Evolutionary conservation across 2,888 invertebrate genomes (phyloP).

Genomic region (Cerceris rybyensis): DNA sequence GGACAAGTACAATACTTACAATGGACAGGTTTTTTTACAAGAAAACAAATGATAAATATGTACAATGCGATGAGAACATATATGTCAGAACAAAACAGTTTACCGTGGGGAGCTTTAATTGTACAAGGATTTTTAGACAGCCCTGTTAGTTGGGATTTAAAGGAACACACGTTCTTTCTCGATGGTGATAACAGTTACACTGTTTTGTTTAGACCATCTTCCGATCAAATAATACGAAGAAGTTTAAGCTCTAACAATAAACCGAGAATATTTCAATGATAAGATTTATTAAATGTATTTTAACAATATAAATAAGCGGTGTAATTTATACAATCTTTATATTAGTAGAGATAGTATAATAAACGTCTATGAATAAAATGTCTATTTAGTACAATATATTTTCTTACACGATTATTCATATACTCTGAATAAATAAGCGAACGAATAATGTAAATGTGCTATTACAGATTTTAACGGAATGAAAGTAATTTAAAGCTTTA

Average conservation of each 20-base stretch:
- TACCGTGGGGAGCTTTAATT: conserved; percentile 83
- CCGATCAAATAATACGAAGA: conserved; percentile 74
- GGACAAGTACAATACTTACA: conserved; percentile 81
- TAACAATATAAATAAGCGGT: conserved; percentile 27
- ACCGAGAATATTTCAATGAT: conserved; percentile 68
- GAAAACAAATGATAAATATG: conserved; percentile 78
- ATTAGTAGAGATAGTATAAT: conserved; percentile 24
- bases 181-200: conserved; percentile 83
- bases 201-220: conserved; percentile 79
- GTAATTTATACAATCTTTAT: conserved; percentile 38
- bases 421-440: conserved; percentile 14
- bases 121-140: conserved; percentile 84
- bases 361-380: conserved; percentile 33
- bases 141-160: conserved; percentile 82
- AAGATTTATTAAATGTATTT: conserved; percentile 32
- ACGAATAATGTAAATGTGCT: conserved; percentile 22
- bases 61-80: conserved; percentile 76
- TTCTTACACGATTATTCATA: conserved; percentile 21
- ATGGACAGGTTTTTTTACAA: conserved; percentile 83
- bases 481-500: conserved; percentile 14
- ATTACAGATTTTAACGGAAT: conserved; percentile 12
- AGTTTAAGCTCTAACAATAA: conserved; percentile 80
- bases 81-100: conserved; percentile 62
- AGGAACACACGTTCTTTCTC: conserved; percentile 82
- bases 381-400: conserved; percentile 26